phyloP scores from a whole-genome alignment of 2,888 invertebrate genomes.

The Caenorhabditis sp. region DNA sequence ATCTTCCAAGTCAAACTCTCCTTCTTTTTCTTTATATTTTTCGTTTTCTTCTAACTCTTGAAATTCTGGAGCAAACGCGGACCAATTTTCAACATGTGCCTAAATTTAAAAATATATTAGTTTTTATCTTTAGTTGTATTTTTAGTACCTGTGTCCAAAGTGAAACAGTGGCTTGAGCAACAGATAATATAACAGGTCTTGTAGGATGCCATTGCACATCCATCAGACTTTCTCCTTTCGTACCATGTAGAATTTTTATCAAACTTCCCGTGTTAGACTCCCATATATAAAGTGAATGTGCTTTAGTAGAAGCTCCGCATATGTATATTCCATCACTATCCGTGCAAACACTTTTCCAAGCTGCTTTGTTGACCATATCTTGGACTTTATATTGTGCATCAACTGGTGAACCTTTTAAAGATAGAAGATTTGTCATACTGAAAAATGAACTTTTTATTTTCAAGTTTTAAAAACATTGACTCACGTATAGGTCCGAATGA shows the following conservation, averaged over 20 bases:
- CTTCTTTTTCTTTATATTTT: slow-evolving; percentile 94
- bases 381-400: slow-evolving; percentile 98
- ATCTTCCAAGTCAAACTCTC: slow-evolving; percentile 96
- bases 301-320: slow-evolving; percentile 91
- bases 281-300: slow-evolving; percentile 97
- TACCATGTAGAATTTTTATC: slow-evolving; percentile 97
- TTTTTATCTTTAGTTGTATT: too few species aligned
- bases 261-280: slow-evolving; percentile 96
- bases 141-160: slow-evolving; percentile 91
- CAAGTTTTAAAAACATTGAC: too few species aligned
- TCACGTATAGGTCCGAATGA: slow-evolving; percentile 78
- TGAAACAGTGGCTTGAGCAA: slow-evolving; percentile 91
- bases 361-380: too few species aligned
- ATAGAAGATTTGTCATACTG: slow-evolving; percentile 71
- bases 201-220: slow-evolving; percentile 99
- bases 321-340: slow-evolving; percentile 99
- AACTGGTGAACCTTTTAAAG: slow-evolving; percentile 73
- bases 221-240: slow-evolving; percentile 92
- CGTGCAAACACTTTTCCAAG: slow-evolving; percentile 99
- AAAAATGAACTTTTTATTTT: too few species aligned
- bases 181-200: slow-evolving; percentile 94
- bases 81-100: slow-evolving; percentile 90
- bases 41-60: slow-evolving; percentile 99
- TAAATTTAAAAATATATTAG: too few species aligned
- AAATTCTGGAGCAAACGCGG: slow-evolving; percentile 98